phyloP scores from a whole-genome alignment of 2,797 vertebrate genomes.

The Alexandromys oeconomus region DNA sequence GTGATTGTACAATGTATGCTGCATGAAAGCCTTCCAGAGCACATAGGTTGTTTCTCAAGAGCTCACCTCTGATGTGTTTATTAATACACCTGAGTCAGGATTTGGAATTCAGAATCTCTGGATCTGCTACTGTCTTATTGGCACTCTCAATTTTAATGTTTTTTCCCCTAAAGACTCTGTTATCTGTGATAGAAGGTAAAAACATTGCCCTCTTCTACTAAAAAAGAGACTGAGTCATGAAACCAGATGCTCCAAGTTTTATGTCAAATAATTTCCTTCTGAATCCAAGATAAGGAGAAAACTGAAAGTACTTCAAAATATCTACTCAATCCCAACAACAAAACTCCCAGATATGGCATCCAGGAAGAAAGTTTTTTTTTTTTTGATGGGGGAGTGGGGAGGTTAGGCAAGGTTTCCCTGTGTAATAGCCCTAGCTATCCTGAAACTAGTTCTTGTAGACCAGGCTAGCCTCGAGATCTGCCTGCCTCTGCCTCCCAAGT shows the following conservation, averaged over 20 bases:
- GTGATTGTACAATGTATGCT: background rate
- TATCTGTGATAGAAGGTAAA: background rate
- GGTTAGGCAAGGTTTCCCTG: too few species aligned
- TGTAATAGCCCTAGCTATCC: too few species aligned
- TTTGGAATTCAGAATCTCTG: background rate
- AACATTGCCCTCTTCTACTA: background rate
- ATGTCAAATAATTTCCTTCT: slow-evolving; percentile 5
- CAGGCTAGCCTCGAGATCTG: too few species aligned
- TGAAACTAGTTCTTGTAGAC: too few species aligned
- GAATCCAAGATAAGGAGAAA: slow-evolving; percentile 16
- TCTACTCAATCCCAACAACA: background rate
- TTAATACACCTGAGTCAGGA: background rate
- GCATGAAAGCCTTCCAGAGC: background rate
- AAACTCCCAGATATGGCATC: background rate
- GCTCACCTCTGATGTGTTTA: background rate
- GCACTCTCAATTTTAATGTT: background rate
- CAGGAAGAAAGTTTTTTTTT: background rate
- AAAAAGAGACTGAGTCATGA: background rate
- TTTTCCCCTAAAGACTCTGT: background rate
- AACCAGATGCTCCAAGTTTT: background rate
- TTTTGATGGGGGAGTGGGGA: background rate
- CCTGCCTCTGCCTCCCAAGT: too few species aligned
- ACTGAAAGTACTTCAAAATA: slow-evolving; percentile 38
- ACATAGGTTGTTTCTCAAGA: background rate
- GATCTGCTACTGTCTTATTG: background rate